These are phyloP conservation scores for Coreius guichenoti DNA, from an alignment of 2,797 vertebrate species.

Conservation along the genomic window DNA sequence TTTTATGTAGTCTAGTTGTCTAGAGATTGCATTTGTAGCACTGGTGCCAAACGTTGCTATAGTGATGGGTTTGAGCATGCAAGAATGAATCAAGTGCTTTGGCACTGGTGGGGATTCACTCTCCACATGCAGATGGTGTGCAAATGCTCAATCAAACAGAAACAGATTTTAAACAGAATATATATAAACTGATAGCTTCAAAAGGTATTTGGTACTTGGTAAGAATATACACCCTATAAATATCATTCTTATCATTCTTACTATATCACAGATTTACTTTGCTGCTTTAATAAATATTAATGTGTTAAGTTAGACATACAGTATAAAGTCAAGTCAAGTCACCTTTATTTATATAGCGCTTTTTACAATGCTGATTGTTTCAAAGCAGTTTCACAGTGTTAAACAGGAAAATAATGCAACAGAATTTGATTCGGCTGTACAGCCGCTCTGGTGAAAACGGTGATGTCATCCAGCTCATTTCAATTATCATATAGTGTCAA, in stretches of 20 bases:
- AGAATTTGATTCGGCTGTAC: too few relatives aligned
- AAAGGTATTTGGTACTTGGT: not conserved
- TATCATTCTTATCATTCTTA: not conserved
- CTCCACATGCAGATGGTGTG: slow-evolving; percentile 55
- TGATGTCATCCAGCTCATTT: too few relatives aligned
- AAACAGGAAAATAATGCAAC: too few relatives aligned
- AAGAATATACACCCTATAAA: not conserved
- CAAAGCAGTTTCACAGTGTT: too few relatives aligned
- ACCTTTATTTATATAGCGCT: too few relatives aligned
- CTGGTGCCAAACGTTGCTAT: slow-evolving; percentile 68
- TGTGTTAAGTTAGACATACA: not conserved
- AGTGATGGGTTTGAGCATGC: slow-evolving; percentile 62
- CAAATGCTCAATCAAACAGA: slow-evolving; percentile 1
- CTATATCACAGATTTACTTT: not conserved
- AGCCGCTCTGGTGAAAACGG: too few relatives aligned
- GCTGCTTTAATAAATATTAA: not conserved
- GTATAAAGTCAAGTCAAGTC: too few relatives aligned
- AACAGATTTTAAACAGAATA: not conserved
- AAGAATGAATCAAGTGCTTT: slow-evolving; percentile 60
- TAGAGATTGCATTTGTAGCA: slow-evolving; percentile 51
- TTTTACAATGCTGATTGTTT: too few relatives aligned
- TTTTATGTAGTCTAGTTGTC: slow-evolving; percentile 48
- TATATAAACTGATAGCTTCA: not conserved
- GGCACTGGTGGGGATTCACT: slow-evolving; percentile 29
- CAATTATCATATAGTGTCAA: too few relatives aligned